Conservation (phyloP, 2,888 invertebrate species). For the Rhagium mordax region DNA sequence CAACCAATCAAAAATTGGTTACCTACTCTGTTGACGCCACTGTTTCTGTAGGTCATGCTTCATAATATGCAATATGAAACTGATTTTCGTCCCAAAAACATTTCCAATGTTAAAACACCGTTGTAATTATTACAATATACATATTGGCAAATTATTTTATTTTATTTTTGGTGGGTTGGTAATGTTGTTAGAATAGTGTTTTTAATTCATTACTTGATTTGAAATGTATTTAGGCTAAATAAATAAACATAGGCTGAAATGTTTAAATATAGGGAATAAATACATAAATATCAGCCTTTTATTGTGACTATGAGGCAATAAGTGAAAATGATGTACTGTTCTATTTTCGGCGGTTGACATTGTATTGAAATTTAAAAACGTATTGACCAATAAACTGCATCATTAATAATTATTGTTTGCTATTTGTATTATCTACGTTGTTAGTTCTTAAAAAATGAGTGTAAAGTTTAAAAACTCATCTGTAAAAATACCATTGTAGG, state of each 20-base stretch:
- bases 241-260: neutral
- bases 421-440: neutral
- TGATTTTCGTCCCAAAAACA: too few relatives aligned
- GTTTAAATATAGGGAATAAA: neutral
- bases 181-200: neutral
- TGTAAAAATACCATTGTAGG: too few relatives aligned
- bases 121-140: too few relatives aligned
- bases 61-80: too few relatives aligned
- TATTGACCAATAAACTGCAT: neutral
- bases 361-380: neutral
- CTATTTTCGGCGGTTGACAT: constrained; percentile 9
- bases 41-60: too few relatives aligned
- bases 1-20: too few relatives aligned
- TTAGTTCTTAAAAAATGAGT: too few relatives aligned
- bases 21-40: too few relatives aligned
- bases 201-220: constrained; percentile 3
- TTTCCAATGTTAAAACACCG: too few relatives aligned
- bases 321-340: neutral
- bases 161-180: neutral
- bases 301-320: neutral
- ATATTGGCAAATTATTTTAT: neutral
- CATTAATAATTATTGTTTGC: neutral
- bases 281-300: constrained; percentile 1
- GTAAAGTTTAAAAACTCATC: too few relatives aligned
- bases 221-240: neutral